Percentiles rank a stretch among this genome's conserved stretches.
phyloP scores from a whole-genome alignment of 2,888 invertebrate species.

The Himalopsyche japonica region DNA sequence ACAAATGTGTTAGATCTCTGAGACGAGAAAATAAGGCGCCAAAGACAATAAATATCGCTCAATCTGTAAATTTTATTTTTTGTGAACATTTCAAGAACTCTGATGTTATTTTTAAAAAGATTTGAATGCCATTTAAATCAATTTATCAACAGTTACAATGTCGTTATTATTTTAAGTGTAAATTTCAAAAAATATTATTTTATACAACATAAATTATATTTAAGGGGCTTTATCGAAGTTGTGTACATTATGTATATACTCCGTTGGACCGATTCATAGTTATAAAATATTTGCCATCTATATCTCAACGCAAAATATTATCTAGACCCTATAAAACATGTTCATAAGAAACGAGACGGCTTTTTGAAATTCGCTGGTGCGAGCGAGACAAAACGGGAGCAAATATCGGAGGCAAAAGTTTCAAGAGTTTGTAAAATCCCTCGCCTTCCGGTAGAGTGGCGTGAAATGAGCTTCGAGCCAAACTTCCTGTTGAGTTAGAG shows the following conservation, averaged over 20 bases:
- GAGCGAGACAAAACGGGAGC: background rate
- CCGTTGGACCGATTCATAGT: conserved; percentile 16
- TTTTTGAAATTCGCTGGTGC: background rate
- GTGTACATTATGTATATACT: background rate
- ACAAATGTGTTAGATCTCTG: no score
- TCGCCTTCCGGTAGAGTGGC: conserved; percentile 9
- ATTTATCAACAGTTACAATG: no score
- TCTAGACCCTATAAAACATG: conserved; percentile 28
- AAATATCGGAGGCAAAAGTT: conserved; percentile 38
- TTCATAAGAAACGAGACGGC: background rate
- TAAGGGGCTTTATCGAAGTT: background rate
- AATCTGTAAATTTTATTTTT: no score
- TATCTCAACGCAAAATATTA: conserved; percentile 36
- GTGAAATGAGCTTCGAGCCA: conserved; percentile 3
- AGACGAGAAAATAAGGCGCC: no score
- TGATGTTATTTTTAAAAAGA: no score
- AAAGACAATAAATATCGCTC: no score
- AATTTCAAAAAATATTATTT: no score
- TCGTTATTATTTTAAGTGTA: no score
- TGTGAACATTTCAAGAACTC: no score
- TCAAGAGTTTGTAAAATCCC: conserved; percentile 29
- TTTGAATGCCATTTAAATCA: no score
- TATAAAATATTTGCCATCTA: conserved; percentile 35
- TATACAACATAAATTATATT: background rate
- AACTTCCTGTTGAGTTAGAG: background rate